Conservation (phyloP, 2,113 vertebrate genomes). For the Pampusana beccarii region DNA sequence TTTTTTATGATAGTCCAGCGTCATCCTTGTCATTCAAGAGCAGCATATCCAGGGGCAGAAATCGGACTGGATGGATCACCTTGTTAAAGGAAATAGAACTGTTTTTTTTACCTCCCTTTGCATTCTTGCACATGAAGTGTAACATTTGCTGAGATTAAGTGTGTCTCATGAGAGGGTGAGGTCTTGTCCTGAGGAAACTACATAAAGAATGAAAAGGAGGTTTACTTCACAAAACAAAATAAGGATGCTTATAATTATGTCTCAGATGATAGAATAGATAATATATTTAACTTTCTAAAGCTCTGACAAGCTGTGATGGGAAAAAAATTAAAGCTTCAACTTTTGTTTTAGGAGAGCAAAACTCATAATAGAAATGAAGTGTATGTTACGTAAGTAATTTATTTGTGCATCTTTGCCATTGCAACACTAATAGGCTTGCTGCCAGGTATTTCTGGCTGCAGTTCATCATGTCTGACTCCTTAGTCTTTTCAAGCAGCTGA, state of each 20-base stretch:
- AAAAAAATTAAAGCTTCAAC: conserved; percentile 7
- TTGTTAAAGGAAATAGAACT: not conserved
- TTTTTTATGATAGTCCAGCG: not conserved
- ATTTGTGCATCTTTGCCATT: conserved; percentile 57
- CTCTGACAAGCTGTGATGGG: conserved; percentile 12
- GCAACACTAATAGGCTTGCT: conserved; percentile 60
- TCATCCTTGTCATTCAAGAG: not conserved
- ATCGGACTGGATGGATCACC: not conserved
- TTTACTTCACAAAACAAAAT: conserved; percentile 25
- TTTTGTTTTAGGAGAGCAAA: conserved; percentile 52
- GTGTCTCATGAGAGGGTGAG: not conserved
- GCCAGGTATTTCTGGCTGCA: conserved; percentile 61
- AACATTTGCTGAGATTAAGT: conserved; percentile 21
- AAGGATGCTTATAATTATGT: conserved; percentile 39
- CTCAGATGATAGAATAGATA: conserved; percentile 56
- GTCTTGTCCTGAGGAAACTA: conserved; percentile 47
- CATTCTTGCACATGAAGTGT: not conserved
- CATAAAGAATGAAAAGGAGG: conserved; percentile 18
- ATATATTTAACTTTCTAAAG: conserved; percentile 30
- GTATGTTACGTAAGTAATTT: conserved; percentile 68
- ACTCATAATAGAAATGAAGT: conserved; percentile 63
- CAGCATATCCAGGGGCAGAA: not conserved
- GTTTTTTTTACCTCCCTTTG: not conserved
- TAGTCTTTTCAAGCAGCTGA: conserved; percentile 64
- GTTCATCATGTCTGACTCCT: conserved; percentile 71